Conservation (phyloP, 2,888 invertebrate genomes). For the Drosophila birchii region DNA sequence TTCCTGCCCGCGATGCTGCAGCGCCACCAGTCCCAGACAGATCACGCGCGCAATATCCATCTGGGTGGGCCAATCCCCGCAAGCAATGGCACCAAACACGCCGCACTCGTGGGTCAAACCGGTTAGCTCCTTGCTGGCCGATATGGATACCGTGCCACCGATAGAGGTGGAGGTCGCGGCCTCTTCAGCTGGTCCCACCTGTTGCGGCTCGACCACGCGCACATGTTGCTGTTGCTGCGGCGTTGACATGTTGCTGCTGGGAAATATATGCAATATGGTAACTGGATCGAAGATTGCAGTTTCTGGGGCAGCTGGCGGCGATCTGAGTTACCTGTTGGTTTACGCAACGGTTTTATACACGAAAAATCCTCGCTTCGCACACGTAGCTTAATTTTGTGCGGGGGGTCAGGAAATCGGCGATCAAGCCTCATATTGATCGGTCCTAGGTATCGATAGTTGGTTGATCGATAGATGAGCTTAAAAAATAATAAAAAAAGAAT, state of each 20-base stretch:
- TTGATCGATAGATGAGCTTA: not conserved
- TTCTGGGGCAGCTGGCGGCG: constrained; percentile 4
- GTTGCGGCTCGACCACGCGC: constrained; percentile 53
- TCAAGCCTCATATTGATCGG: constrained; percentile 45
- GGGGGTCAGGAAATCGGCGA: constrained; percentile 45
- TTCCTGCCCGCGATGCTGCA: constrained; percentile 99
- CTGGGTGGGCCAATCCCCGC: constrained; percentile 95
- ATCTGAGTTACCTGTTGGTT: constrained; percentile 70
- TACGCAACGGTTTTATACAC: constrained; percentile 74
- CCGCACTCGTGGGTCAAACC: constrained; percentile 96
- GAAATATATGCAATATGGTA: constrained; percentile 18
- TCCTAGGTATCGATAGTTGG: constrained; percentile 14
- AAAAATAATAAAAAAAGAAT: not conserved
- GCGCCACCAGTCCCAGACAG: constrained; percentile 94
- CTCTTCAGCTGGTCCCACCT: constrained; percentile 47
- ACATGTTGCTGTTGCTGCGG: constrained; percentile 58
- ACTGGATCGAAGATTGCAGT: constrained; percentile 6
- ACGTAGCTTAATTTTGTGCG: constrained; percentile 45
- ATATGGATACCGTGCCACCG: constrained; percentile 46
- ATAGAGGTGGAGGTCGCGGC: constrained; percentile 20
- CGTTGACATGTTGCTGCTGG: constrained; percentile 56
- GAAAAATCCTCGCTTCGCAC: constrained; percentile 55
- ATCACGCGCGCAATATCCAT: constrained; percentile 96
- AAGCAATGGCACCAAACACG: constrained; percentile 96
- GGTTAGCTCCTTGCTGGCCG: constrained; percentile 76